A percentile compares a stretch with the other conserved stretches of the same genome.
phyloP scores from a whole-genome alignment of 2,113 vertebrate genomes.

The Lycaon pictus region DNA sequence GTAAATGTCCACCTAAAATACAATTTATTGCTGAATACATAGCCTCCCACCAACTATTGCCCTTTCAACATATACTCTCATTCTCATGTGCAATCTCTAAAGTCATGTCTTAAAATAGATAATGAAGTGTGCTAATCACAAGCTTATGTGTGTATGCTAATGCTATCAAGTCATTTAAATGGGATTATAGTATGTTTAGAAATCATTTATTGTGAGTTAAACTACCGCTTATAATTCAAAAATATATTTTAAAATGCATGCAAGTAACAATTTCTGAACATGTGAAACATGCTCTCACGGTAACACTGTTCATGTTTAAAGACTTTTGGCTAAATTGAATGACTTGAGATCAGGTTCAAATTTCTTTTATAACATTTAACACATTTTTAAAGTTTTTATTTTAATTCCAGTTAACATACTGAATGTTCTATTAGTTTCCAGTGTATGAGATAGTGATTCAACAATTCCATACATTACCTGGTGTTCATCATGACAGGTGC shows the following conservation, averaged over 20 bases:
- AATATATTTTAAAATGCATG: background rate
- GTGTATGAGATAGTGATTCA: background rate
- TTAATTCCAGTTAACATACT: background rate
- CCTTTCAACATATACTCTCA: background rate
- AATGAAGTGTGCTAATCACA: background rate
- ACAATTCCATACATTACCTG: background rate
- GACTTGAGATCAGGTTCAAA: background rate
- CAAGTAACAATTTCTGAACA: background rate
- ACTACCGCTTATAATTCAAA: background rate
- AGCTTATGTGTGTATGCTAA: background rate
- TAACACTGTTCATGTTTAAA: background rate
- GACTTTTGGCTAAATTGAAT: background rate
- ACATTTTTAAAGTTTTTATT: background rate
- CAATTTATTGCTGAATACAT: background rate
- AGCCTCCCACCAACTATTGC: background rate
- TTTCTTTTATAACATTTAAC: background rate
- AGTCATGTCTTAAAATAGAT: background rate
- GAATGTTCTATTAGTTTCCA: background rate
- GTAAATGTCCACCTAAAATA: background rate
- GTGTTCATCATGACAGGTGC: background rate
- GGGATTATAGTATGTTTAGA: background rate
- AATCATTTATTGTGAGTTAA: constrained; percentile 3
- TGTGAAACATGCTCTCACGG: background rate
- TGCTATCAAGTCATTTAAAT: background rate
- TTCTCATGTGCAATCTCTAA: background rate